These are phyloP conservation scores for Anoplius nigerrimus DNA, from an alignment of 2,888 invertebrate species.

Conservation along the genomic window DNA sequence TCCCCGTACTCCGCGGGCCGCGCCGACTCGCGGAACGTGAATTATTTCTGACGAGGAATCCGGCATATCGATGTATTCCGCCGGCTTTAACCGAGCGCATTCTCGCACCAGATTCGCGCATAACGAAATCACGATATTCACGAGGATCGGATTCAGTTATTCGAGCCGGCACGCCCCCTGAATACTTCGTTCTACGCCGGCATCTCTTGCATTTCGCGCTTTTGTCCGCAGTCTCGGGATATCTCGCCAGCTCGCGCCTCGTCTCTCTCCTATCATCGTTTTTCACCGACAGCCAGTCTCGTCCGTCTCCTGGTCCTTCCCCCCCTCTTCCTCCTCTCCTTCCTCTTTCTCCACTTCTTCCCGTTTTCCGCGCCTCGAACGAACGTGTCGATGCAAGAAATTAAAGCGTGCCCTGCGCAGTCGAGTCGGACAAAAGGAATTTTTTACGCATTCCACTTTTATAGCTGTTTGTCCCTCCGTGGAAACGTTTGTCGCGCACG, in stretches of 20 bases:
- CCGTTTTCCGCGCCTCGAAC: neutral
- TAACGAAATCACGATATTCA: slow-evolving; percentile 35
- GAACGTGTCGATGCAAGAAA: too few relatives aligned
- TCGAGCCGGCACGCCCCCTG: slow-evolving; percentile 21
- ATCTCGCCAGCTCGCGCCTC: neutral
- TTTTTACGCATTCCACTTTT: too few relatives aligned
- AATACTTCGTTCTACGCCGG: slow-evolving; percentile 28
- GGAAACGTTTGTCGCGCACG: too few relatives aligned
- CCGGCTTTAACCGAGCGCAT: slow-evolving; percentile 26
- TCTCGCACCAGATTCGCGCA: slow-evolving; percentile 23
- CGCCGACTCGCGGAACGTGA: slow-evolving; percentile 6
- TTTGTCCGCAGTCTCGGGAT: slow-evolving; percentile 21
- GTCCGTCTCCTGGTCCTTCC: too few relatives aligned
- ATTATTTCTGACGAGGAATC: slow-evolving; percentile 16
- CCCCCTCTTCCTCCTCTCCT: neutral
- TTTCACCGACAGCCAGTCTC: neutral
- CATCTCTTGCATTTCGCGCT: slow-evolving; percentile 19
- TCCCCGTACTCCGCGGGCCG: neutral
- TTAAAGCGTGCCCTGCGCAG: too few relatives aligned
- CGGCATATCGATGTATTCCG: slow-evolving; percentile 26
- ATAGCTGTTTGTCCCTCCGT: too few relatives aligned
- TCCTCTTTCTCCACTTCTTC: neutral
- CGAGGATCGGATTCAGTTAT: slow-evolving; percentile 32
- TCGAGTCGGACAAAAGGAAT: too few relatives aligned
- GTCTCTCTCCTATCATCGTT: neutral